phyloP scores from a whole-genome alignment of 2,888 invertebrate genomes.

The Hemicrepidius hirtus region DNA sequence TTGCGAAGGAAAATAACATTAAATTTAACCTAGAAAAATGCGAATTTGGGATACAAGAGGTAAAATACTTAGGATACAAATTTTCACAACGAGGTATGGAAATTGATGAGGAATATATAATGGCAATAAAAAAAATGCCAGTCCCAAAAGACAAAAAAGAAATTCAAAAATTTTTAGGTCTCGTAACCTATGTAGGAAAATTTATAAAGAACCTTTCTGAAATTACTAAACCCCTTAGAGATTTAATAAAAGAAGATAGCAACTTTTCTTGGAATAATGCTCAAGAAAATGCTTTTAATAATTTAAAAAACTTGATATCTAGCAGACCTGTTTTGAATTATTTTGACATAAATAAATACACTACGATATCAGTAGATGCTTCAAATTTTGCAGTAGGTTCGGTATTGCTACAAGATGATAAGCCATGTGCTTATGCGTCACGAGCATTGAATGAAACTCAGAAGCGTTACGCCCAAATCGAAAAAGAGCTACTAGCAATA shows the following conservation, averaged over 20 bases:
- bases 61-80: slow-evolving; percentile 56
- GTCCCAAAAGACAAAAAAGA: slow-evolving; percentile 57
- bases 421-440: slow-evolving; percentile 66
- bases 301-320: slow-evolving; percentile 47
- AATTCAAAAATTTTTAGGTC: slow-evolving; percentile 60
- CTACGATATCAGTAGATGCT: slow-evolving; percentile 46
- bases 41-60: slow-evolving; percentile 52
- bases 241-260: slow-evolving; percentile 40
- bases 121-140: slow-evolving; percentile 56
- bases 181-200: slow-evolving; percentile 58
- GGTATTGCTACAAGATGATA: slow-evolving; percentile 63
- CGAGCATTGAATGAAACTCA: slow-evolving; percentile 60
- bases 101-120: slow-evolving; percentile 54
- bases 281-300: slow-evolving; percentile 51
- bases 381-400: slow-evolving; percentile 59
- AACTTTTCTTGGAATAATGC: slow-evolving; percentile 49
- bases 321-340: slow-evolving; percentile 39
- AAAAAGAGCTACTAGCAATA: slow-evolving; percentile 65
- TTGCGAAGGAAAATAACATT: slow-evolving; percentile 48
- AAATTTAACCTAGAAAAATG: slow-evolving; percentile 59
- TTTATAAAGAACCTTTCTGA: slow-evolving; percentile 54
- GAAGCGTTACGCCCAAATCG: no score
- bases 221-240: slow-evolving; percentile 40
- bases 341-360: slow-evolving; percentile 32
- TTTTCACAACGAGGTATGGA: slow-evolving; percentile 53